Evolutionary conservation across 2,797 vertebrate species (phyloP).

Genomic region (Tokudaia tokunoshimensis): DNA sequence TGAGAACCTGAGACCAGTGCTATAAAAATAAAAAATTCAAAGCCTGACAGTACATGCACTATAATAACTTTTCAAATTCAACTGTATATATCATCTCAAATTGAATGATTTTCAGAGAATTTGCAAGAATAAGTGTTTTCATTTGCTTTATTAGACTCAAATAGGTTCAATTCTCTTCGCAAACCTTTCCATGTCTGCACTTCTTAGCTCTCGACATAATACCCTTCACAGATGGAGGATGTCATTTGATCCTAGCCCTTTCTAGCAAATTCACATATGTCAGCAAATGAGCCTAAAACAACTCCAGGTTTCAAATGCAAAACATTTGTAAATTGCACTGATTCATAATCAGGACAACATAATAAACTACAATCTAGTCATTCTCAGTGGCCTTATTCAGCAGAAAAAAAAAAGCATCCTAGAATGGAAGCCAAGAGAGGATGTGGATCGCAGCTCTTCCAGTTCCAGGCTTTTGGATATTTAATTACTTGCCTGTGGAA

Average conservation of each 20-base stretch:
- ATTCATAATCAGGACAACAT: constrained; percentile 80
- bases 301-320: constrained; percentile 82
- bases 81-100: constrained; percentile 31
- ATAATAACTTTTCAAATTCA: constrained; percentile 22
- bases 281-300: constrained; percentile 83
- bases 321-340: constrained; percentile 73
- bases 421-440: constrained; percentile 72
- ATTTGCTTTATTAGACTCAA: constrained; percentile 67
- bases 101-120: constrained; percentile 26
- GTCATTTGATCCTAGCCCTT: constrained; percentile 82
- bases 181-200: constrained; percentile 62
- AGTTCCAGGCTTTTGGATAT: constrained; percentile 63
- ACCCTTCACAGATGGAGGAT: constrained; percentile 80
- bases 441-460: constrained; percentile 71
- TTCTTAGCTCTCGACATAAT: constrained; percentile 72
- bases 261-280: constrained; percentile 79
- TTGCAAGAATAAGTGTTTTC: constrained; percentile 53
- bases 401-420: constrained; percentile 37
- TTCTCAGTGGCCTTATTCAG: constrained; percentile 78
- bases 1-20: not conserved
- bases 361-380: constrained; percentile 81
- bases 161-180: constrained; percentile 51
- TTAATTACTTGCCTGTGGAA: constrained; percentile 68
- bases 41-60: not conserved
- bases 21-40: not conserved